Evolutionary conservation across 1,140 invertebrate genomes (phyloP).

Genomic region (Trigoniulus corallinus): DNA sequence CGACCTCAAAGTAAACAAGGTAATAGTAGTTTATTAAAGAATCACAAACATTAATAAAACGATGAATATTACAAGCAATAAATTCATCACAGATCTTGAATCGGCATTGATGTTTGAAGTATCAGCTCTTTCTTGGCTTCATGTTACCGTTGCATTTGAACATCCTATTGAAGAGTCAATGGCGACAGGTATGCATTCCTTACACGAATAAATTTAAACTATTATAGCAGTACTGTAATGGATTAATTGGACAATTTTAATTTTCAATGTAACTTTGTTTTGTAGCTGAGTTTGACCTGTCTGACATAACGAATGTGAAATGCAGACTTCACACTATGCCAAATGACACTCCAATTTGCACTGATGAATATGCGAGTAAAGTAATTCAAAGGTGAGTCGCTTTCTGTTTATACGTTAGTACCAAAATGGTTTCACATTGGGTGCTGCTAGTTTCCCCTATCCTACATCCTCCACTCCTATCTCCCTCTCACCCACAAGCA

Average conservation of each 20-base stretch:
- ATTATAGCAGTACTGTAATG: background rate
- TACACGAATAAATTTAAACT: background rate
- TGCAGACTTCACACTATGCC: slow-evolving; percentile 43
- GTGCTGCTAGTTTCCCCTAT: no score
- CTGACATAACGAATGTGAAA: slow-evolving; percentile 53
- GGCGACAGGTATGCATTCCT: slow-evolving; percentile 41
- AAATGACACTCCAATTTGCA: slow-evolving; percentile 28
- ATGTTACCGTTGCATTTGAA: slow-evolving; percentile 76
- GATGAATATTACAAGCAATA: no score
- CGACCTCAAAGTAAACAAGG: slow-evolving; percentile 50
- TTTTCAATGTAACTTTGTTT: no score
- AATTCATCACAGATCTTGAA: slow-evolving; percentile 52
- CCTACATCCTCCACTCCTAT: no score
- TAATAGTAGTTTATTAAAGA: slow-evolving; percentile 21
- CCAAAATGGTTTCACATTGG: no score
- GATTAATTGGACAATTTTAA: background rate
- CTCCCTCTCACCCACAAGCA: no score
- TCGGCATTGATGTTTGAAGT: slow-evolving; percentile 78
- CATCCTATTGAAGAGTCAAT: slow-evolving; percentile 82
- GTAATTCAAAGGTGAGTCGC: slow-evolving; percentile 54
- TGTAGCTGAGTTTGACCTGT: slow-evolving; percentile 64
- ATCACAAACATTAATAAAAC: no score
- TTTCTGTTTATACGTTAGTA: no score
- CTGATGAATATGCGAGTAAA: slow-evolving; percentile 56
- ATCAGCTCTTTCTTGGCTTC: slow-evolving; percentile 68